A percentile compares a stretch with the other conserved stretches of the same genome.
These are phyloP conservation scores for Drosophila fuyamai DNA, from an alignment of 1,140 invertebrate species.

Conservation along the genomic window DNA sequence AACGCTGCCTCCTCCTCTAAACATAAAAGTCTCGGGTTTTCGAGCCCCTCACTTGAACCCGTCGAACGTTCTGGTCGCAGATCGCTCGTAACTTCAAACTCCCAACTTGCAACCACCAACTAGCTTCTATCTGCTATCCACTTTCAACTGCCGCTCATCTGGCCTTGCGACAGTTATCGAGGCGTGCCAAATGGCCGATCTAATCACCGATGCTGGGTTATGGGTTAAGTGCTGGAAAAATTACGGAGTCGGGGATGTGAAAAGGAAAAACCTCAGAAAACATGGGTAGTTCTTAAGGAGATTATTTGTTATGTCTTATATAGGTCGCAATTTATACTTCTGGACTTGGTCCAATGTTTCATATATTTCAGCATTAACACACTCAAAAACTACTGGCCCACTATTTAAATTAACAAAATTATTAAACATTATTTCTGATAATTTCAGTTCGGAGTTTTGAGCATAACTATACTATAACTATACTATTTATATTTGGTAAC, in stretches of 20 bases:
- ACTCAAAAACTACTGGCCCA: neutral
- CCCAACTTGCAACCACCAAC: neutral
- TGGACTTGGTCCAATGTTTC: neutral
- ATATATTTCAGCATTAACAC: neutral
- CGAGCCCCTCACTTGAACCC: constrained; percentile 1
- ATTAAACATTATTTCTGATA: too few relatives aligned
- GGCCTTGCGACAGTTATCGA: constrained; percentile 76
- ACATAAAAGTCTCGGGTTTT: neutral
- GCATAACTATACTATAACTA: too few relatives aligned
- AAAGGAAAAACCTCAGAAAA: neutral
- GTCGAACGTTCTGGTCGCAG: constrained; percentile 53
- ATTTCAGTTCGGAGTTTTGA: too few relatives aligned
- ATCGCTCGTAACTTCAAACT: neutral
- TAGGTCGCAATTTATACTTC: neutral
- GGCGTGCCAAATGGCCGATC: constrained; percentile 79
- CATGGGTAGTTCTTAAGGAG: neutral
- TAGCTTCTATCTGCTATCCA: neutral
- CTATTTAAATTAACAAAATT: too few relatives aligned
- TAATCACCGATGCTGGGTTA: constrained; percentile 57
- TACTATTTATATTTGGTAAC: too few relatives aligned
- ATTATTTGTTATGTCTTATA: neutral
- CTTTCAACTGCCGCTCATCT: constrained; percentile 16
- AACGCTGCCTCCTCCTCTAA: neutral
- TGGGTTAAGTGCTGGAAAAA: constrained; percentile 4
- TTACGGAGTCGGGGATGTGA: constrained; percentile 10